A percentile compares a stretch with the other conserved stretches of the same genome.
Evolutionary conservation across 2,797 vertebrate species (phyloP).

Genomic region (Ispidina picta): DNA sequence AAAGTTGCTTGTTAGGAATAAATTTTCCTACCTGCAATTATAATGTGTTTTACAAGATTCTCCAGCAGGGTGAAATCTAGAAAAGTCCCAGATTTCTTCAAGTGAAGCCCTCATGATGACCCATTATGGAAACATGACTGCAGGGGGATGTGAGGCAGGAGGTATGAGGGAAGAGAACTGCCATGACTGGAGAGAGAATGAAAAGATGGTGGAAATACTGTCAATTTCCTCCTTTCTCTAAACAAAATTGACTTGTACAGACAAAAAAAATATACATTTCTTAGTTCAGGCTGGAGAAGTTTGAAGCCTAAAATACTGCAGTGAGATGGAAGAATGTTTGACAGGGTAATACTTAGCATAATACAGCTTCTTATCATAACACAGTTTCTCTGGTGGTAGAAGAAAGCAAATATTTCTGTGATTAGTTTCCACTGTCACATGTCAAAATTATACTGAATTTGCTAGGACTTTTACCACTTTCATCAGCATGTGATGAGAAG

Average conservation of each 20-base stretch:
- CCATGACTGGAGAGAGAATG: background rate
- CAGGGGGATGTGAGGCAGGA: background rate
- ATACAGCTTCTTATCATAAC: background rate
- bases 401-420: background rate
- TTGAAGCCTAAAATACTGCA: background rate
- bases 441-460: background rate
- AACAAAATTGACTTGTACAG: background rate
- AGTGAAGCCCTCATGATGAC: background rate
- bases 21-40: background rate
- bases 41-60: background rate
- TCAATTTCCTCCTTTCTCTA: background rate
- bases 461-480: background rate
- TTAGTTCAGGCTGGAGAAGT: background rate
- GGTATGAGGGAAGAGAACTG: background rate
- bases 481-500: background rate
- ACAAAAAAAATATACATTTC: background rate
- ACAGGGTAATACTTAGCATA: background rate
- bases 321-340: background rate
- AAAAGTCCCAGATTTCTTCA: background rate
- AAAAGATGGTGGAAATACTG: background rate
- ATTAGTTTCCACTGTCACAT: background rate
- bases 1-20: background rate
- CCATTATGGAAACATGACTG: background rate
- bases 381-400: background rate
- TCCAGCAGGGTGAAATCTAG: background rate